Base-by-base conservation (phyloP, 2,888 invertebrate species). In the Pyrgus malvae region DNA sequence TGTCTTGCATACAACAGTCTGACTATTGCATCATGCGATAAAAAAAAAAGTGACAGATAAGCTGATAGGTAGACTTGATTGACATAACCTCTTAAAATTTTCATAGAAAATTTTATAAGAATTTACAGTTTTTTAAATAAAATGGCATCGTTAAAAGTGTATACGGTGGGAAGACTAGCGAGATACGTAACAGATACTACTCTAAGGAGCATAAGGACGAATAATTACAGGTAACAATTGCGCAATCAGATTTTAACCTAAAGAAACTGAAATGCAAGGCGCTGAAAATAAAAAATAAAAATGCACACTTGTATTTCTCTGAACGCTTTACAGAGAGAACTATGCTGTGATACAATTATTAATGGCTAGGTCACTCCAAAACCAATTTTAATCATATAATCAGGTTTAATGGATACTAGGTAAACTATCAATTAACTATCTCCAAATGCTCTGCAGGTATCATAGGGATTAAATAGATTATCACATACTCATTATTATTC, bases 121-220 rank as follows among this genome's bases (percentile, higher is more conserved):
- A 21, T 14, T 8, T 48, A 58, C n/a, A 8, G 7, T 31, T 53
- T 45, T 46, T 11, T 53, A 53, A 53, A 7, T 40, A 46, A 59
- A 72, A 92, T 92, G 92, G 85, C 91, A 70, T 88, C 91, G 45
- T 68, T 92, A 62, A 86, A 82, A 68, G 80, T 87, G 67, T 91
- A 88, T 80, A 81, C 87, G 60, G 72, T 89, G 56, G 79, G 89
- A 44, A 84, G 85, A 76, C 72, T 92, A 55, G 80, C 85, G 14
- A 90, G 83, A 78, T 80, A 88, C 56, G 66, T 91, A 16, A 78
- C 89, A 53, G 92, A 91, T 59, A 83, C 85, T 19, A 80, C 91
- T 48, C 70, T 87, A 59, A 79, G 82, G 64, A 80, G 76, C 50
- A 67, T 87, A 57, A 81, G 84, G 57, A 74, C 75, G 12, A 84